phyloP scores from a whole-genome alignment of 2,113 vertebrate species.

The Crocuta crocuta region DNA sequence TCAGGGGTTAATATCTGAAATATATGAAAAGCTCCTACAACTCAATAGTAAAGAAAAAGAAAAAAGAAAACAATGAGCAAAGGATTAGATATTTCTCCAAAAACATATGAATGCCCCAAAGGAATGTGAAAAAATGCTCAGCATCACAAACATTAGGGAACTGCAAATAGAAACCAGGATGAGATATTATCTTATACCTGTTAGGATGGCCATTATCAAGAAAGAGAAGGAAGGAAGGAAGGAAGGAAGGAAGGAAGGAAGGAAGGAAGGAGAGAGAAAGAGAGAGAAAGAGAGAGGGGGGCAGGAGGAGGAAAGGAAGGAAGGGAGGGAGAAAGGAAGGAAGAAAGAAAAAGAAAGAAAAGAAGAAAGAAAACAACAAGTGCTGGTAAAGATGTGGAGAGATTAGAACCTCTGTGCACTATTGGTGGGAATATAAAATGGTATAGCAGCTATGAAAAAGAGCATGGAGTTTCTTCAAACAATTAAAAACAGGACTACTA shows the following conservation, averaged over 20 bases:
- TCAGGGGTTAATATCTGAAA: neutral
- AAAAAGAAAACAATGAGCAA: neutral
- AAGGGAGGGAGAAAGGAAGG: no score
- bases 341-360: neutral
- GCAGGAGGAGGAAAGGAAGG: no score
- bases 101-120: neutral
- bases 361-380: neutral
- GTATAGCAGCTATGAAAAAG: neutral
- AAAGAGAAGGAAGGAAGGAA: neutral
- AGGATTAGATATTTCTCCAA: neutral
- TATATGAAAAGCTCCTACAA: neutral
- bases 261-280: no score
- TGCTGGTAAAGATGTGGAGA: neutral
- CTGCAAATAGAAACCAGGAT: neutral
- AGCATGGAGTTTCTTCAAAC: neutral
- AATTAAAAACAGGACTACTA: neutral
- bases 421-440: neutral
- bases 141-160: neutral
- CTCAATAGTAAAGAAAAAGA: neutral
- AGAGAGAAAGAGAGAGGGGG: no score
- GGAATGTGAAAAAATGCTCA: neutral
- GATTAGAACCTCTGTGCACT: neutral
- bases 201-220: neutral
- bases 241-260: no score
- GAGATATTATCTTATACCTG: neutral